Evolutionary conservation across 1,140 invertebrate species (phyloP), one percentile per base, ranked within the genome.

Genomic region (Hylaeus anthracinus): DNA sequence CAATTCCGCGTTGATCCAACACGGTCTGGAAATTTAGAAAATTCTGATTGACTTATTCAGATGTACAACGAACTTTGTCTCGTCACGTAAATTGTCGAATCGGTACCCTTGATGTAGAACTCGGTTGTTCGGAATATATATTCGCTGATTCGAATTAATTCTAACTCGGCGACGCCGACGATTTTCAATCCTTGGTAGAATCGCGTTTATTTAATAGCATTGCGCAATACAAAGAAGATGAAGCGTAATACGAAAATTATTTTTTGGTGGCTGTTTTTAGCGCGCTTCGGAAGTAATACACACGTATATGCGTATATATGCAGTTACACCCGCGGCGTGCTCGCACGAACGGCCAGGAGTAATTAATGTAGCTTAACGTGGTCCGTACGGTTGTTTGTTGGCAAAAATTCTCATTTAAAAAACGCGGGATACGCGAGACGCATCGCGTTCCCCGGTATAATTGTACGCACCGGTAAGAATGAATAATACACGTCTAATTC

Each of bases 401-500:
- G 77, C 43, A 48, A 53, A 79, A 79, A 73, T 79, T 79, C 77
- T 79, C 77, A 45, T 79, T 79, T 79, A 53, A 79, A 79, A 79
- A 79, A 56, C 41, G 70, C 70, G 77, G 65, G 61, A 64, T 64
- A 56, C 26, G 48, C 10, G 3, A 60, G 41, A 72, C 26, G n/a
- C 60, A 41, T 55, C 63, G 63, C 41, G 63, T 51, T 51, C 70
- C 26, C 2, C 61, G 61, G 71, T 73, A 66, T 79, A 73, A 79
- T 79, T 73, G 69, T 73, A 58, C 77, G 43, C 77, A 58, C 51
- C 41, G 71, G 51, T 58, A 66, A 66, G 61, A 73, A 79, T 73
- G 77, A 79, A 79, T 73, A 79, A 79, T 73, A 66, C 70, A 73
- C 71, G 61, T 65, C 77, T 79, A 79, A 79, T 79, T 79, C 45